phyloP scores from a whole-genome alignment of 2,888 invertebrate genomes.

The Drosophila affinis region DNA sequence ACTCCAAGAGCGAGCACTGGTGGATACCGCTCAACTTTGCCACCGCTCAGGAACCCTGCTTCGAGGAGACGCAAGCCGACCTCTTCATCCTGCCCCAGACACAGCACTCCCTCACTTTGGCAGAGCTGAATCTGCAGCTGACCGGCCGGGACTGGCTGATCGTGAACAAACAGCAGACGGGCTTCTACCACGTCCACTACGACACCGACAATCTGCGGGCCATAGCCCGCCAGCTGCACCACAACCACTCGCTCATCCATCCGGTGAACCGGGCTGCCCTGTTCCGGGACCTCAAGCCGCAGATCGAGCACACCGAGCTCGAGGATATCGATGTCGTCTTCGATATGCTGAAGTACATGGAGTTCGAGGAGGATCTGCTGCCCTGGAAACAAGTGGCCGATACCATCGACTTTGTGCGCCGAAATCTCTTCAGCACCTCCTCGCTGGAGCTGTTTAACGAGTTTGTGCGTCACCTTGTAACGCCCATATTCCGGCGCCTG shows the following conservation, averaged over 20 bases:
- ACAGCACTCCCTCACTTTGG: constrained; percentile 65
- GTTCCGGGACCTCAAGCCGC: constrained; percentile 89
- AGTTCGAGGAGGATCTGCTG: constrained; percentile 87
- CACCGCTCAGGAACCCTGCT: constrained; percentile 66
- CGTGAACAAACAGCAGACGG: constrained; percentile 82
- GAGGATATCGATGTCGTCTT: constrained; percentile 85
- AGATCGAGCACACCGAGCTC: constrained; percentile 86
- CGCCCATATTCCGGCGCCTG: constrained; percentile 63
- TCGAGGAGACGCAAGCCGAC: constrained; percentile 74
- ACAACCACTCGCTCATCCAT: constrained; percentile 87
- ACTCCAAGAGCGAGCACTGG: constrained; percentile 71
- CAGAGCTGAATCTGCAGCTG: constrained; percentile 70
- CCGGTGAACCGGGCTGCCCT: constrained; percentile 92
- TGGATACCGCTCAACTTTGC: constrained; percentile 83
- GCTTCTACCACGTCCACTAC: constrained; percentile 88
- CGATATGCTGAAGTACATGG: constrained; percentile 85
- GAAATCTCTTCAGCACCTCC: constrained; percentile 68
- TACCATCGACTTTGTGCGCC: constrained; percentile 59
- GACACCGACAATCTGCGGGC: constrained; percentile 87
- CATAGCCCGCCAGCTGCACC: constrained; percentile 87
- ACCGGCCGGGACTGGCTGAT: constrained; percentile 80
- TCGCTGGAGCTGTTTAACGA: constrained; percentile 67
- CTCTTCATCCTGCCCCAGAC: constrained; percentile 78
- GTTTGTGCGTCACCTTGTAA: constrained; percentile 72
- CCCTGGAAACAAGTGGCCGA: constrained; percentile 87